phyloP scores from a whole-genome alignment of 2,888 invertebrate species.

The Noctua comes region DNA sequence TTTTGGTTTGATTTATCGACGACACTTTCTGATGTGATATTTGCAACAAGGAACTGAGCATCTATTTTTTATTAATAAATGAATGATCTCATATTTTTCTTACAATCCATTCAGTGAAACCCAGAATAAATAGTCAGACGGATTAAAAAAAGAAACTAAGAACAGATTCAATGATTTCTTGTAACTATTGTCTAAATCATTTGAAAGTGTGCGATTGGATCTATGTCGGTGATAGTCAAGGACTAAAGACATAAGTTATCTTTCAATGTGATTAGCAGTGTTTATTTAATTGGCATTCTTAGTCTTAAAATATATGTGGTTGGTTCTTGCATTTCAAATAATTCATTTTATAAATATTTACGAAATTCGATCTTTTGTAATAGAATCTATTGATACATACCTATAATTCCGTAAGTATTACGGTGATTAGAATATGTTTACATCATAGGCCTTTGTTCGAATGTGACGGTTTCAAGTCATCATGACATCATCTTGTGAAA shows the following conservation, averaged over 20 bases:
- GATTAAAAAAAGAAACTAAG: not conserved
- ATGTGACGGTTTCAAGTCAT: not conserved
- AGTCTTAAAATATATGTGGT: not conserved
- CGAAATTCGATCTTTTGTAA: not conserved
- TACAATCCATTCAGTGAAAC: not conserved
- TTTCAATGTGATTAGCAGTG: conserved; percentile 8
- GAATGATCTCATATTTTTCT: not conserved
- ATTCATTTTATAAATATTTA: conserved; percentile 5
- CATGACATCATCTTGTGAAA: not conserved
- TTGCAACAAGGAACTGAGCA: not conserved
- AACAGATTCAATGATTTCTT: conserved; percentile 2
- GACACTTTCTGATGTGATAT: not conserved
- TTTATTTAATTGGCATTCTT: not conserved
- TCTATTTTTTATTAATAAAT: not conserved
- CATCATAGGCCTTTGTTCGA: conserved; percentile 21
- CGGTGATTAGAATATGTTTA: not conserved
- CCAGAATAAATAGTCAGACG: not conserved
- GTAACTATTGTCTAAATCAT: conserved; percentile 40
- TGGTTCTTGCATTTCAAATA: conserved; percentile 3
- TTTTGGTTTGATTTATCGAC: not conserved
- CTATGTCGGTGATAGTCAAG: conserved; percentile 52
- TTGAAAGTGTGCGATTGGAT: conserved; percentile 50
- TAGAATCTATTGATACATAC: not conserved
- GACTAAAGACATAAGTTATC: conserved; percentile 45
- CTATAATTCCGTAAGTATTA: not conserved